Evolutionary conservation across 2,797 vertebrate genomes (phyloP), one percentile per base, ranked within the genome.

Genomic region (Silurus lanzhouensis): DNA sequence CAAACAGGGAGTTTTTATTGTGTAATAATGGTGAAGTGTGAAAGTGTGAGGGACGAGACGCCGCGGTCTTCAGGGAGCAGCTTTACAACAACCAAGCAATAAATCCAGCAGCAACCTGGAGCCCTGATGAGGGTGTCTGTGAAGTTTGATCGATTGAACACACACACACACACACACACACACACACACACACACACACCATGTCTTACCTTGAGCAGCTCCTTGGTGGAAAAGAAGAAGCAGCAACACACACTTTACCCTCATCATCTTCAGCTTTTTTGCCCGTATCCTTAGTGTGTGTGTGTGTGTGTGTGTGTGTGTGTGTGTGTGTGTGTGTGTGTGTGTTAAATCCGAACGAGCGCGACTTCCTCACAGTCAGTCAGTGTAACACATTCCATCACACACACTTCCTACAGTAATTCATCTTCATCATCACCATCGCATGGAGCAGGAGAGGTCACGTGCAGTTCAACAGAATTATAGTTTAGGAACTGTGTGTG

Each of bases 181-280:
- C 81, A 81, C 83, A 68, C 75, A 71, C 67, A 81, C 14, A n/a
- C 68, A 48, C 66, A 48, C 55, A 71, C 83, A 61, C 82, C 31
- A 15, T 25, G 81, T 25, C 22, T 75, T 83, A 83, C 82, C 82
- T 83, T 83, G 71, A 70, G 81, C 46, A 66, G 80, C 63, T 64
- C n/a, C 64, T 14, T 3, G 52, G 63, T 68, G 80, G 61, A 67
- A 31, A 31, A 68, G 80, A 63, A 81, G 80, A 55, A 68, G 8
- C 80, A 81, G 80, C 5, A 81, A 55, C 48, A 81, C 17, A 66
- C 63, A 81, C 44, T 4, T 81, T 22, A 66, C 13, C 0, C 20
- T 81, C 61, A 9, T 67, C 79, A 68, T 68, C 61, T 52, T 80
- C 31, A 46, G 55, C 19, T 38, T 60, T 15, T 75, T 46, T 17